Base-by-base conservation (phyloP, 2,113 vertebrate species). In the Nycticryphes semicollaris region DNA sequence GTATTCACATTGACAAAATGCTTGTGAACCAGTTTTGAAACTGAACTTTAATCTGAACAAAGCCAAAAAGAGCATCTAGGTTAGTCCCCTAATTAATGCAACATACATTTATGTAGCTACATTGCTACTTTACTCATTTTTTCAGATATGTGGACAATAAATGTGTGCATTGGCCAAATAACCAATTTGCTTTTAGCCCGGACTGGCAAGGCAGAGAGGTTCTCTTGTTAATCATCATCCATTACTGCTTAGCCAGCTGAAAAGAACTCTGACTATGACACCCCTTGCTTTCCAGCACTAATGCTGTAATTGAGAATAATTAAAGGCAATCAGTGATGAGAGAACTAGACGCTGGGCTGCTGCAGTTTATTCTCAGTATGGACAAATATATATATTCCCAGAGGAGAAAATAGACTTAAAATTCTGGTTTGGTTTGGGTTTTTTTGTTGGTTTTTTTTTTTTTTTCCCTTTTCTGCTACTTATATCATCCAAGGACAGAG, bases 191-290 rank as follows among this genome's bases (percentile, higher is more conserved):
- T 96, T 90, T 94, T 77, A 90, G 82, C 35, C 33, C 68, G 39
- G 30, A 85, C 78, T 91, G 93, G 82, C 72, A 94, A 93, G 17
- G 72, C 47, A 84, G 43, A 86, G 45, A 67, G 54, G 25, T 76
- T 91, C 91, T 93, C 64, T 93, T 94, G 72, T 92, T 96, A 88
- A 91, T 97, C 87, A 94, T 81, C 87, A 77, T 77, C 91, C 89
- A 93, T 91, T 97, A 95, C 77, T 90, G 82, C 91, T 95, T 87
- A 85, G 48, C 63, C 79, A 93, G 93, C 94, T 91, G 91, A 93
- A 95, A 81, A 89, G 78, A 27, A 22, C 72, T 68, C 57, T 57
- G 81, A 82, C 48, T 75, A 91, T 87, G 75, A 91, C 76, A 89
- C 75, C 22, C 15, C n/a, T 91, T 88, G 47, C 72, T 93, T 77